Percentiles rank a stretch among this genome's conserved stretches.
These are phyloP conservation scores for Drosophila varians DNA, from an alignment of 1,140 invertebrate genomes.

Conservation along the genomic window DNA sequence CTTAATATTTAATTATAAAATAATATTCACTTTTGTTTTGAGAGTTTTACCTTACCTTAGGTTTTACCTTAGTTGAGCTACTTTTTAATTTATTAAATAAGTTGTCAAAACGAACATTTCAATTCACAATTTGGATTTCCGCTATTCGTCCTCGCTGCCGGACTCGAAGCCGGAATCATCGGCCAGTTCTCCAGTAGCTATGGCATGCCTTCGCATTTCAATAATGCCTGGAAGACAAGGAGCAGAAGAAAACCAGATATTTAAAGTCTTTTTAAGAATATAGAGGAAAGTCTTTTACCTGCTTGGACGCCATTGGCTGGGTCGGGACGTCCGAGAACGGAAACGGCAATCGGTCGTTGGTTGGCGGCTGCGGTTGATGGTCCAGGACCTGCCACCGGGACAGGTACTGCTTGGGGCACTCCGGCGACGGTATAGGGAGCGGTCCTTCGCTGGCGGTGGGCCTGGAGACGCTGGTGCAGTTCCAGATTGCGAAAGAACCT, in stretches of 20 bases:
- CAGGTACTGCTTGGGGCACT: not conserved
- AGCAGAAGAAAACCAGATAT: not conserved
- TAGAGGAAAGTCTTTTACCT: not conserved
- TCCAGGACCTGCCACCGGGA: too few relatives aligned
- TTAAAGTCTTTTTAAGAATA: not conserved
- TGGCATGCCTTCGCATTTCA: not conserved
- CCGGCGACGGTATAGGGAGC: not conserved
- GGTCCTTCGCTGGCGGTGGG: not conserved
- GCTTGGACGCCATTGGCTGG: not conserved
- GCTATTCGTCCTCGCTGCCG: conserved; percentile 41
- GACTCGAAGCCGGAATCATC: conserved; percentile 68
- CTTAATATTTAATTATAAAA: not conserved
- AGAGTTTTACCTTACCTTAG: too few relatives aligned
- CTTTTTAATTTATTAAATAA: too few relatives aligned
- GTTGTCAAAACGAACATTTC: not conserved
- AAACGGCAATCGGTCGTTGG: too few relatives aligned
- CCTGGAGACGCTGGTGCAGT: conserved; percentile 2
- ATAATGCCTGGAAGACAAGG: not conserved
- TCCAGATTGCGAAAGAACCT: conserved; percentile 8
- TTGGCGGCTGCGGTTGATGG: too few relatives aligned
- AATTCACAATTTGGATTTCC: not conserved
- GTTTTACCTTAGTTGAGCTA: too few relatives aligned
- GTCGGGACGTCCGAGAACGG: too few relatives aligned
- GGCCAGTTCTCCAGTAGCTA: not conserved
- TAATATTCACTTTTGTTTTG: too few relatives aligned